Conservation (phyloP, 2,888 invertebrate species). For the Sipunculus nudus region DNA sequence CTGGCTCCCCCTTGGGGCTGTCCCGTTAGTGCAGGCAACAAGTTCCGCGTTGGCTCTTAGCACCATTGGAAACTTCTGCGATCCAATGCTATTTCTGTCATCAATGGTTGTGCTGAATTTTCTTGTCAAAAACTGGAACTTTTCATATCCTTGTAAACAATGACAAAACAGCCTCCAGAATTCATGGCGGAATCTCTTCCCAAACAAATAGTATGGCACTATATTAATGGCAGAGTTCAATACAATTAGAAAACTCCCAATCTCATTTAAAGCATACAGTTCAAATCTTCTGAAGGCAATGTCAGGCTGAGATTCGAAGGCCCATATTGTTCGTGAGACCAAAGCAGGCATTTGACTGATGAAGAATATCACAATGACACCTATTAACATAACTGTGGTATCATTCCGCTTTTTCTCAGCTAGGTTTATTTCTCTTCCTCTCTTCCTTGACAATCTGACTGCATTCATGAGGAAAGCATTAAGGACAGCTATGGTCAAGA, state of each 20-base stretch:
- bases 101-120: constrained; percentile 17
- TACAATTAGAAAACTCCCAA: constrained; percentile 62
- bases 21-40: too few species aligned
- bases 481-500: constrained; percentile 60
- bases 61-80: too few species aligned
- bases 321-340: constrained; percentile 64
- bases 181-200: constrained; percentile 60
- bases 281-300: constrained; percentile 23
- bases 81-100: neutral
- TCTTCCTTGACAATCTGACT: constrained; percentile 56
- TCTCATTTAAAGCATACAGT: constrained; percentile 60
- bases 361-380: constrained; percentile 65
- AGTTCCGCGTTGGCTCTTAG: too few species aligned
- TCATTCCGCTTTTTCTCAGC: constrained; percentile 62
- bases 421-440: constrained; percentile 57
- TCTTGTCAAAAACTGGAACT: constrained; percentile 18
- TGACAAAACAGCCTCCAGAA: constrained; percentile 61
- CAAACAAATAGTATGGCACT: constrained; percentile 66
- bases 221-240: constrained; percentile 66
- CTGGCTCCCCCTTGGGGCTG: too few species aligned
- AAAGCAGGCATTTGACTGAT: constrained; percentile 65
- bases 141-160: constrained; percentile 45
- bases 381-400: constrained; percentile 66
- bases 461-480: constrained; percentile 63
- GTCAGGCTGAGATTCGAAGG: constrained; percentile 43